Conservation (phyloP, 1,140 invertebrate species). For the Pogonognathellus flavescens region DNA sequence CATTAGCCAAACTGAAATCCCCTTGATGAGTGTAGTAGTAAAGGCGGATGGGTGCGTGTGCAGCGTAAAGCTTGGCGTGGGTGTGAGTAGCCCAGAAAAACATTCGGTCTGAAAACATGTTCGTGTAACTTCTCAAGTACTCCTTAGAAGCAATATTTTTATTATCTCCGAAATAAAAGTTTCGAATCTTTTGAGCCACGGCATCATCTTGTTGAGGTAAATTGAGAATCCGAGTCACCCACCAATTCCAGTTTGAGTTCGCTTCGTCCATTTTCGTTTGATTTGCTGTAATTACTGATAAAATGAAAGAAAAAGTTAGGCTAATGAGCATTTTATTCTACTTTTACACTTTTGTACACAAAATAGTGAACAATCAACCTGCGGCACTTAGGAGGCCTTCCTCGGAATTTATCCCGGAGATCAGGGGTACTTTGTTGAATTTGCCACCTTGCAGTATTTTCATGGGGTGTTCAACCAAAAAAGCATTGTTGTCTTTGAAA, state of each 20-base stretch:
- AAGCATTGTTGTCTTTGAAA: slow-evolving; percentile 67
- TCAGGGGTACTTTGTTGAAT: slow-evolving; percentile 74
- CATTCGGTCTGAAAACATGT: slow-evolving; percentile 60
- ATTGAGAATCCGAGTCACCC: slow-evolving; percentile 9
- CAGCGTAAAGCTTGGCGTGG: slow-evolving; percentile 45
- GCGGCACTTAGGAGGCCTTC: slow-evolving; percentile 73
- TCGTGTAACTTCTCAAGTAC: slow-evolving; percentile 44
- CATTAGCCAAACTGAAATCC: slow-evolving; percentile 38
- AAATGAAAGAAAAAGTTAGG: neutral
- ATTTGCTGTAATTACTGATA: slow-evolving; percentile 17
- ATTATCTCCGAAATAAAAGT: slow-evolving; percentile 53
- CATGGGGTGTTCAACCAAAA: slow-evolving; percentile 69
- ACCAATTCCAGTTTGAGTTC: slow-evolving; percentile 27
- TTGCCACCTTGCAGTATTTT: slow-evolving; percentile 68
- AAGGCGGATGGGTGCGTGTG: slow-evolving; percentile 47
- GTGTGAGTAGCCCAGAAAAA: slow-evolving; percentile 55
- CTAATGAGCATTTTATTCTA: neutral
- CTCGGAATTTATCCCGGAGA: slow-evolving; percentile 75
- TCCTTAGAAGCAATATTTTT: slow-evolving; percentile 2
- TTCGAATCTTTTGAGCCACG: slow-evolving; percentile 39
- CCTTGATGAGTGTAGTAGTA: slow-evolving; percentile 56
- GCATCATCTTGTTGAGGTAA: slow-evolving; percentile 35
- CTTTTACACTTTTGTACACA: neutral
- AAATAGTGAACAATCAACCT: slow-evolving; percentile 63
- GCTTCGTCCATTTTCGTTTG: slow-evolving; percentile 39